Percentiles rank a stretch among this genome's conserved stretches.
These are phyloP conservation scores for Linnaemya vulpina DNA, from an alignment of 2,888 invertebrate genomes.

Conservation along the genomic window DNA sequence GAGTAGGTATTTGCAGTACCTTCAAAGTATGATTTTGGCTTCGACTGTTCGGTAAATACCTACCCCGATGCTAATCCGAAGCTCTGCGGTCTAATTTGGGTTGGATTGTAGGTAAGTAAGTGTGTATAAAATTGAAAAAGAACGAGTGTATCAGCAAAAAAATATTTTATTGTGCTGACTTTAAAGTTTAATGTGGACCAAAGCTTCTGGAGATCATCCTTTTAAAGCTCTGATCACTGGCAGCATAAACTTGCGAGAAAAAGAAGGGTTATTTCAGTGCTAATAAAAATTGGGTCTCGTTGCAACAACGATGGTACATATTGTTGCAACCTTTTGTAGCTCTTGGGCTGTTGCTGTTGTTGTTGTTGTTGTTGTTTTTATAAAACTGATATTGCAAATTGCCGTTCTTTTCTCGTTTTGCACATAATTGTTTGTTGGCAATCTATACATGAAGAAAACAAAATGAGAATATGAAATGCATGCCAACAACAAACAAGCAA, in stretches of 20 bases:
- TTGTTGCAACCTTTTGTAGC: slow-evolving; percentile 41
- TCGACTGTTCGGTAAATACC: no score
- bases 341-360: not conserved
- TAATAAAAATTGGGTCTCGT: slow-evolving; percentile 55
- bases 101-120: no score
- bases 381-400: slow-evolving; percentile 59
- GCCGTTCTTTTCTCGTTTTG: slow-evolving; percentile 2
- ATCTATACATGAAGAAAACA: slow-evolving; percentile 49
- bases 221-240: slow-evolving; percentile 22
- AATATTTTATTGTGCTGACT: no score
- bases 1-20: no score
- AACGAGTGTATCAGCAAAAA: no score
- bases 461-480: slow-evolving; percentile 39
- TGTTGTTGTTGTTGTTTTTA: slow-evolving; percentile 35
- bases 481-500: slow-evolving; percentile 31
- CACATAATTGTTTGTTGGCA: slow-evolving; percentile 47
- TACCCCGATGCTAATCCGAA: no score
- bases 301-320: slow-evolving; percentile 39
- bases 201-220: not conserved
- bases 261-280: slow-evolving; percentile 21
- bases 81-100: no score
- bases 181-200: no score
- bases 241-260: not conserved
- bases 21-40: no score
- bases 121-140: no score